Percentiles rank a stretch among this genome's conserved stretches.
phyloP scores from a whole-genome alignment of 2,888 invertebrate species.

The Sericinus montela region DNA sequence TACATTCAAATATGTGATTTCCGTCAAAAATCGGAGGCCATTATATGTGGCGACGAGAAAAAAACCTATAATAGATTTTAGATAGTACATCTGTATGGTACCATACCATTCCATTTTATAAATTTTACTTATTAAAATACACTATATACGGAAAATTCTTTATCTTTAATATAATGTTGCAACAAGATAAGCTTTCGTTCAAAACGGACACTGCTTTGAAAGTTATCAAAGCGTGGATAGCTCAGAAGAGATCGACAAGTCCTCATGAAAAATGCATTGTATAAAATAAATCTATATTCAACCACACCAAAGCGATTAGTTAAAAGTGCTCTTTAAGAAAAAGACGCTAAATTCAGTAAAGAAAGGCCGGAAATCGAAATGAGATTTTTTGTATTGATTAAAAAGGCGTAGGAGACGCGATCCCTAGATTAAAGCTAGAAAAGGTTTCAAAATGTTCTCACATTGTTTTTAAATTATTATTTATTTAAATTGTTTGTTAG shows the following conservation, averaged over 20 bases:
- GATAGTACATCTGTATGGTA: no score
- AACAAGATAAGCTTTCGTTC: conserved; percentile 6
- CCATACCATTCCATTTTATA: no score
- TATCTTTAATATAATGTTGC: background rate
- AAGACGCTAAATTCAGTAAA: conserved; percentile 9
- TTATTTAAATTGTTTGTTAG: no score
- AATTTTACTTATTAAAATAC: no score
- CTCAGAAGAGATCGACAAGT: conserved; percentile 11
- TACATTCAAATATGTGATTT: no score
- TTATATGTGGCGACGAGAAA: no score
- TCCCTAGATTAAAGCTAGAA: background rate
- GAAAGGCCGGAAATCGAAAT: background rate
- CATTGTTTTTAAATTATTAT: no score
- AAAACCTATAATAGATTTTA: no score
- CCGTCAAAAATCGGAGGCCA: no score
- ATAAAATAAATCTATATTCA: conserved; percentile 20
- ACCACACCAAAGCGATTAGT: conserved; percentile 16
- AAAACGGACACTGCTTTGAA: conserved; percentile 8
- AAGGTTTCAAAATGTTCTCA: background rate
- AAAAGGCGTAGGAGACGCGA: background rate
- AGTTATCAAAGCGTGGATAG: conserved; percentile 15
- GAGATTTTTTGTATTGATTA: conserved; percentile 7
- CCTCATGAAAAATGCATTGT: conserved; percentile 20
- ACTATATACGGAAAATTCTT: no score
- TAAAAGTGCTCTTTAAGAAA: conserved; percentile 9